Base-by-base conservation (phyloP, 2,113 vertebrate species). In the Ptychochromis oligacanthus region DNA sequence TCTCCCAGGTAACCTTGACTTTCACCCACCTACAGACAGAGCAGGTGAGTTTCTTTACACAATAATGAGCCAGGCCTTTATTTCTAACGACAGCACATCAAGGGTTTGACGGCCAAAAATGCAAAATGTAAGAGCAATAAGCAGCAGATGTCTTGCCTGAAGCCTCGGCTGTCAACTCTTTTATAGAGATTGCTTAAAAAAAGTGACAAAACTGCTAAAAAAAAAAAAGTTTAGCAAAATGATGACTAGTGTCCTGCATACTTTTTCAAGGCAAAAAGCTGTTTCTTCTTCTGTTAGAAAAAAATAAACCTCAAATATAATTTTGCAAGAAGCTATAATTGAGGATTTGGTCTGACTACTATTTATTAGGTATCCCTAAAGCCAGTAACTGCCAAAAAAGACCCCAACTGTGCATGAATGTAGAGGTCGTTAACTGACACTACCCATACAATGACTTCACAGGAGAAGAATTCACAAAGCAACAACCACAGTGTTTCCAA, bases 1-100 rank as follows among this genome's bases (percentile, higher is more conserved):
- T 99, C 97, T 87, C 98, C 98, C 20, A 96, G 96, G 76, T 94
- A 94, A 28, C 96, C 96, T 3, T 93, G 91, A 61, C 97, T 95
- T 80, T 96, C 95, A 65, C 93, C 95, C 81, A 98, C 96, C 97
- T 98, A 87, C 79, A 81, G 61, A 88, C 6, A 79, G 70, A 88
- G 13, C 57, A 83, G 20, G 40, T 81, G 49, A 88, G 38, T 22
- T 52, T 14, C 34, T 87, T 59, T 24, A 72, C 59, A 87, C 18
- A 20, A 7, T 15, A 49, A 40, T 11, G 60, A 24, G 18, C 2
- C 17, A 43, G 12, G 64, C 4, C 56, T 75, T 46, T 46, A 67
- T 26, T 18, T 14, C 12, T 57, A 52, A 79, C 34, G 11, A n/a
- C 20, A 38, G 8, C 15, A 31, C 18, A 61, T 8, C n/a, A 2